Conservation (phyloP, 2,113 vertebrate species). For the Prunella himalayana region DNA sequence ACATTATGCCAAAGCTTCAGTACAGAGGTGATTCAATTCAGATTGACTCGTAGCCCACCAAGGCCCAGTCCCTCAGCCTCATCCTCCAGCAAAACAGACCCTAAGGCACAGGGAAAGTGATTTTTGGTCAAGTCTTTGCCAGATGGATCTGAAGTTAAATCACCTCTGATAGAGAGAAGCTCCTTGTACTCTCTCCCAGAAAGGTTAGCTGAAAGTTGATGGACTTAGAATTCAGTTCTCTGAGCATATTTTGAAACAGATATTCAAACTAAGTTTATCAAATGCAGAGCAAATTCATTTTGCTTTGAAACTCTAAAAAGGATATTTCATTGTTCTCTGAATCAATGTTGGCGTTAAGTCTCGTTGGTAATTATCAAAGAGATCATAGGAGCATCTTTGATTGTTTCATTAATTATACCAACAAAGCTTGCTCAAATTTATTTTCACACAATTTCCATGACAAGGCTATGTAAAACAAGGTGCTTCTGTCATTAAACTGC, state of each 20-base stretch:
- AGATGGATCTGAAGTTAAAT: not conserved
- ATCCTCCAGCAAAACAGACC: not conserved
- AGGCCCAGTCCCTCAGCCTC: not conserved
- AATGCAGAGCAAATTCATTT: constrained; percentile 7
- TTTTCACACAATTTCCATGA: constrained; percentile 59
- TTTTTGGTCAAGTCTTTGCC: not conserved
- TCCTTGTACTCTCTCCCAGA: not conserved
- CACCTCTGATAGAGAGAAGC: not conserved
- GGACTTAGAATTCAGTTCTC: not conserved
- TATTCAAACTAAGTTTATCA: constrained; percentile 3
- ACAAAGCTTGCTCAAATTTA: constrained; percentile 47
- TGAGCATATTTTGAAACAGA: not conserved
- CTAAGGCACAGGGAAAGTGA: not conserved
- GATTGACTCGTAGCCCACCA: fast-evolving
- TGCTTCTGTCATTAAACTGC: not conserved
- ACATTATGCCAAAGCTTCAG: fast-evolving
- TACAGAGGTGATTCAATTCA: not conserved
- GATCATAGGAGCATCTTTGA: constrained; percentile 40
- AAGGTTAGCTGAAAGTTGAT: not conserved
- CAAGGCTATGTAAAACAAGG: constrained; percentile 16
- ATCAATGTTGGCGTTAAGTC: constrained; percentile 38
- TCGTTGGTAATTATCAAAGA: constrained; percentile 48
- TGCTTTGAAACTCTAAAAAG: not conserved
- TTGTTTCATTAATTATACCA: constrained; percentile 30
- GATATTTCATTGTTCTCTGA: constrained; percentile 16